phyloP scores from a whole-genome alignment of 1,140 invertebrate genomes.

The Heliconius nattereri region DNA sequence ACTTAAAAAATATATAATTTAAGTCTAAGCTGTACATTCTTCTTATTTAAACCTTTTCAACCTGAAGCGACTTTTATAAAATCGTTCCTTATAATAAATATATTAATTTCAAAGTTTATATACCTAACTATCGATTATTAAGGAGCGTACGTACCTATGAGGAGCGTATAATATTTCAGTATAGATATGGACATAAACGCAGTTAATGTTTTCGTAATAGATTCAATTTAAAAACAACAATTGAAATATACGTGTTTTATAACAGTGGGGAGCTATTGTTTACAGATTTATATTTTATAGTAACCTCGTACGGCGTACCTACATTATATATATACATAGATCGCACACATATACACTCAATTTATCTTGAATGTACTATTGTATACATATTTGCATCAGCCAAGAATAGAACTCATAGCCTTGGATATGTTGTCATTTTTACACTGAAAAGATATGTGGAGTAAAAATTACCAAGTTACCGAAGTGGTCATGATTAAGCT shows the following conservation, averaged over 20 bases:
- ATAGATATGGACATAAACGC: too few species aligned
- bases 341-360: too few species aligned
- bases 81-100: too few species aligned
- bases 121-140: not conserved
- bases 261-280: not conserved
- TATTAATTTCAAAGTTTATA: not conserved
- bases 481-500: too few species aligned
- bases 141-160: too few species aligned
- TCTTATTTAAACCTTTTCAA: too few species aligned
- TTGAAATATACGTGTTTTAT: not conserved
- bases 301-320: not conserved
- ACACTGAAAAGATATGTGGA: too few species aligned
- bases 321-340: not conserved
- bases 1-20: too few species aligned
- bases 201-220: not conserved
- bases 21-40: too few species aligned
- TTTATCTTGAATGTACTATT: too few species aligned
- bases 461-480: too few species aligned
- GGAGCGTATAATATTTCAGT: not conserved
- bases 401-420: conserved; percentile 2
- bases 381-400: not conserved
- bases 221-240: not conserved
- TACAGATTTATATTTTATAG: not conserved
- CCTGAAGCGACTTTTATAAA: too few species aligned
- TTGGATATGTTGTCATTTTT: not conserved